These are phyloP conservation scores for Rhegmatorhina hoffmannsi DNA, from an alignment of 2,113 vertebrate genomes.

Conservation along the genomic window DNA sequence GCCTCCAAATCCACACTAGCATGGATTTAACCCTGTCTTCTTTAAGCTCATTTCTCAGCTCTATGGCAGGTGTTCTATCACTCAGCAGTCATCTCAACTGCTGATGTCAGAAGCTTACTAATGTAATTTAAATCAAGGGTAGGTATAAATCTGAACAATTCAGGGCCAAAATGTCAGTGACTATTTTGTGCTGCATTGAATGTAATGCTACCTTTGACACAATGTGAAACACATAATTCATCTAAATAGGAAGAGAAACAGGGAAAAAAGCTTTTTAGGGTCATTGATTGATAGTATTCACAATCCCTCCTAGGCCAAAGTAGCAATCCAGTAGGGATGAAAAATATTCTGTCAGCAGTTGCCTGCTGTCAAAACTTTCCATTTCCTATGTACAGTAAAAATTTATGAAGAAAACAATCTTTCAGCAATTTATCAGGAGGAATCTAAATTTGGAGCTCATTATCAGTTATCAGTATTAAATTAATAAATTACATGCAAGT, in stretches of 20 bases:
- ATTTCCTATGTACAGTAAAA: neutral
- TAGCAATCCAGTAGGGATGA: neutral
- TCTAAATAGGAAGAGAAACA: neutral
- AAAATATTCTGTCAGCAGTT: neutral
- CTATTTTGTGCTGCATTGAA: neutral
- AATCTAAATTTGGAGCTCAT: neutral
- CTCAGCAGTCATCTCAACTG: neutral
- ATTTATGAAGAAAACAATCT: neutral
- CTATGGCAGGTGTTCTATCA: neutral
- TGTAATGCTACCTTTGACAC: neutral
- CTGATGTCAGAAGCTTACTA: neutral
- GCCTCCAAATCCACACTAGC: neutral
- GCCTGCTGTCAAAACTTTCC: neutral
- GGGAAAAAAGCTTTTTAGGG: neutral
- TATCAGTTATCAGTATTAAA: neutral
- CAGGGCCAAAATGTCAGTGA: neutral
- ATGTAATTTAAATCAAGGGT: neutral
- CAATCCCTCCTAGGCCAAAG: neutral
- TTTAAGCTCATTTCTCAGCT: neutral
- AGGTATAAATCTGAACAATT: constrained; percentile 19
- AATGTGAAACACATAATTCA: neutral
- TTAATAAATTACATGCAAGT: neutral
- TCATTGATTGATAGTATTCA: neutral
- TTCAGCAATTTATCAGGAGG: neutral
- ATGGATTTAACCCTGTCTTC: neutral